Percentiles rank a stretch among this genome's conserved stretches.
Evolutionary conservation across 2,113 vertebrate species (phyloP).

Genomic region (Tapirus terrestris): DNA sequence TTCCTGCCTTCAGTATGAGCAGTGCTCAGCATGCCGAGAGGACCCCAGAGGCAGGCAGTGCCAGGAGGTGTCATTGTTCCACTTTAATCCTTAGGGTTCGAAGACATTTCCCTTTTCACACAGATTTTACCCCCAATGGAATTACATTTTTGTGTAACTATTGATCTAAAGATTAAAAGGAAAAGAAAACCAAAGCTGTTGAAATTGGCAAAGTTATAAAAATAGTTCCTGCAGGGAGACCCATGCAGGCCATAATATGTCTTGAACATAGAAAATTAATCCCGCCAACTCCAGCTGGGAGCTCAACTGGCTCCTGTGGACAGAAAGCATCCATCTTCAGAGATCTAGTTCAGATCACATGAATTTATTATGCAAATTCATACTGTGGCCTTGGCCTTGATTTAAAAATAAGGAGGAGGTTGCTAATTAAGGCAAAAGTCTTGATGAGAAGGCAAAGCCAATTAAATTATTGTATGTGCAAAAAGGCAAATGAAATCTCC

Average conservation of each 20-base stretch:
- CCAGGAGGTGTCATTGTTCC: too few species aligned
- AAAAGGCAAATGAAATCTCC: not conserved
- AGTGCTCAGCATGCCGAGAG: not conserved
- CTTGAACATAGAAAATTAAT: not conserved
- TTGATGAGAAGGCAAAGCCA: not conserved
- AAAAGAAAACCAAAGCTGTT: not conserved
- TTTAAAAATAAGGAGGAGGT: not conserved
- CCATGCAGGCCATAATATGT: not conserved
- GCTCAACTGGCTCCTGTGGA: not conserved
- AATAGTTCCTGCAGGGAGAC: not conserved
- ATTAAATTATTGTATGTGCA: not conserved
- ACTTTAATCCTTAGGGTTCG: not conserved
- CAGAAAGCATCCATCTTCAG: not conserved
- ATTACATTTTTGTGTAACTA: not conserved
- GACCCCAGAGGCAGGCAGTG: not conserved
- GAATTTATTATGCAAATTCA: not conserved
- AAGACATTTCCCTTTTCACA: not conserved
- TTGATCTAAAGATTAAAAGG: slow-evolving; percentile 32
- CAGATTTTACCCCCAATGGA: not conserved
- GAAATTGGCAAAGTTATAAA: not conserved
- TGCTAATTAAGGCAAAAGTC: not conserved
- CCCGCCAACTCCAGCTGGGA: not conserved
- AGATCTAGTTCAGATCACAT: not conserved
- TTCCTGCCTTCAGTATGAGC: not conserved
- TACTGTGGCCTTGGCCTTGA: not conserved